A percentile compares a stretch with the other conserved stretches of the same genome.
phyloP scores from a whole-genome alignment of 2,888 invertebrate genomes.

The Anthoptus insignis region DNA sequence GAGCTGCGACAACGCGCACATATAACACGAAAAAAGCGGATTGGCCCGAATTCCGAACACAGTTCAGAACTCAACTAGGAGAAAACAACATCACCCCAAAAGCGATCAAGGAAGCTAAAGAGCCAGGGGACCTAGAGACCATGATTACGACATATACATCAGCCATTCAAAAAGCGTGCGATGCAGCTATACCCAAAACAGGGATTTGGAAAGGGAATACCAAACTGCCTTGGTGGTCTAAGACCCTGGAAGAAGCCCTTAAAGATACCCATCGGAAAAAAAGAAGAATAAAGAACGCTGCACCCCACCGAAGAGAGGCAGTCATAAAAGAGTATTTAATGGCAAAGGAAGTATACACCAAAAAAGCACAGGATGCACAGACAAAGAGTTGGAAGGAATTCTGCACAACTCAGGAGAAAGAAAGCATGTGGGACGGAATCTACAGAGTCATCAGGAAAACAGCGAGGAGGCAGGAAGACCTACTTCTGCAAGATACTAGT shows the following conservation, averaged over 20 bases:
- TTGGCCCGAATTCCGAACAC: conserved; percentile 28
- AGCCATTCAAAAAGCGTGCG: conserved; percentile 7
- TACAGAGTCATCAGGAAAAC: conserved; percentile 43
- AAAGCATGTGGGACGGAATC: conserved; percentile 45
- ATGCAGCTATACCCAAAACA: conserved; percentile 20
- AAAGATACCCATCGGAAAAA: conserved; percentile 30
- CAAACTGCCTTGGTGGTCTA: conserved; percentile 30
- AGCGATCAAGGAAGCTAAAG: background rate
- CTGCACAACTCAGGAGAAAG: conserved; percentile 46
- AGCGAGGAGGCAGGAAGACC: conserved; percentile 25
- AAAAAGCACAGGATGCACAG: conserved; percentile 31
- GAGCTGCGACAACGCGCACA: conserved; percentile 31
- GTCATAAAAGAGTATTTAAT: conserved; percentile 42
- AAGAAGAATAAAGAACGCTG: conserved; percentile 35
- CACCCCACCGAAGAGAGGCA: conserved; percentile 19
- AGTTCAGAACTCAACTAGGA: background rate
- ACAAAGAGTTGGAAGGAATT: conserved; percentile 48
- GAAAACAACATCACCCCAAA: conserved; percentile 21
- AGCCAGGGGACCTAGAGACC: conserved; percentile 1
- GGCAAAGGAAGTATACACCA: conserved; percentile 31
- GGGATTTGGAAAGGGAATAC: background rate
- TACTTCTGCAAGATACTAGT: conserved; percentile 14
- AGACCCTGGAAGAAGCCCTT: background rate
- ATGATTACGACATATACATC: background rate
- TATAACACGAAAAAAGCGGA: conserved; percentile 48